These are phyloP conservation scores for Apamea anceps DNA, from an alignment of 2,888 invertebrate species.

Conservation along the genomic window DNA sequence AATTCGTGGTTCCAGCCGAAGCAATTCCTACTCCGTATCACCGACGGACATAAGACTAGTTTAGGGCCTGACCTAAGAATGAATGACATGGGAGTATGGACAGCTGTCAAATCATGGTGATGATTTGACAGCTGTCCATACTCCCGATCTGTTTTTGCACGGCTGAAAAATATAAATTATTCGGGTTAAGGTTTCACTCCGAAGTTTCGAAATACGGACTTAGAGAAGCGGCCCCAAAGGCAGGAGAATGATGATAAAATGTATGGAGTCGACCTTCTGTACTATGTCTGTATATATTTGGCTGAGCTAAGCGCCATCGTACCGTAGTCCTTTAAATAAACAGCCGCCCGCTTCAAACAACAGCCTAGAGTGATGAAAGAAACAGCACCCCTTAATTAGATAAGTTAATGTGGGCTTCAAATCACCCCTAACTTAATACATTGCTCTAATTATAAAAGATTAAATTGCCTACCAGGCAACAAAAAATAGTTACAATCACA, in stretches of 20 bases:
- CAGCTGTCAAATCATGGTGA: too few relatives aligned
- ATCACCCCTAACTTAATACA: constrained; percentile 45
- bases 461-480: constrained; percentile 37
- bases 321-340: constrained; percentile 61
- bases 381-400: constrained; percentile 58
- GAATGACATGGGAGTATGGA: too few relatives aligned
- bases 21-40: too few relatives aligned
- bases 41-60: too few relatives aligned
- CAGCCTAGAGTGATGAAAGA: constrained; percentile 49
- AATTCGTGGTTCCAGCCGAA: too few relatives aligned
- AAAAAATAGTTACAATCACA: constrained; percentile 53
- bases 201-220: too few relatives aligned
- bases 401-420: constrained; percentile 47
- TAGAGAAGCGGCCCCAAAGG: neutral
- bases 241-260: neutral
- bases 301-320: constrained; percentile 37
- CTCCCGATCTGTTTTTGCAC: too few relatives aligned
- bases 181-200: too few relatives aligned
- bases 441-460: constrained; percentile 54
- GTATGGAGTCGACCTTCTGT: constrained; percentile 12
- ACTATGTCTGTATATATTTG: neutral
- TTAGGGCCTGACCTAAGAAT: too few relatives aligned
- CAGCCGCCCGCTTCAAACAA: constrained; percentile 41
- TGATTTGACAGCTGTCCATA: too few relatives aligned
- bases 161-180: too few relatives aligned